A percentile compares a stretch with the other conserved stretches of the same genome.
Conservation (phyloP, 92 coral and sea anemone genomes). For the Bergia sp. region DNA sequence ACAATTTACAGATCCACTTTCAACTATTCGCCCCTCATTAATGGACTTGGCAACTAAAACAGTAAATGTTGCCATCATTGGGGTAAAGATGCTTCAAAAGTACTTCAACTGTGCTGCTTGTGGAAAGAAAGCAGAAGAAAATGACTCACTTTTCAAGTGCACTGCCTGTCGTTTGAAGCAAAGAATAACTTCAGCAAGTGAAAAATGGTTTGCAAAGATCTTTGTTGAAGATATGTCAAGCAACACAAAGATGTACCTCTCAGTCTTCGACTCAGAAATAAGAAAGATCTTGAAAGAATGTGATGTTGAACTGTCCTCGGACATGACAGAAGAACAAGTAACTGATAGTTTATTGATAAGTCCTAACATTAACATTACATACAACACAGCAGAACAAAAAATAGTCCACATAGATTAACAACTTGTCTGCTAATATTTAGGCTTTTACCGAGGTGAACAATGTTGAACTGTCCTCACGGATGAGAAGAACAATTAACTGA, state of each 20-base stretch:
- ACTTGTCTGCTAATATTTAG: background rate
- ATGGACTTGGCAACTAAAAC: slow-evolving; percentile 25
- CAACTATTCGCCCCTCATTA: slow-evolving; percentile 11
- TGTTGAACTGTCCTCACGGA: slow-evolving; percentile 32
- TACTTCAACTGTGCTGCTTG: slow-evolving; percentile 30
- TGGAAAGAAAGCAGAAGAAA: slow-evolving; percentile 34
- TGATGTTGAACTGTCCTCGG: slow-evolving; percentile 38
- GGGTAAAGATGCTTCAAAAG: slow-evolving; percentile 31
- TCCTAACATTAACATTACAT: slow-evolving; percentile 36
- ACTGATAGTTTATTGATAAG: slow-evolving; percentile 41
- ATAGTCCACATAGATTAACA: slow-evolving; percentile 33
- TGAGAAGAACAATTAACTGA: slow-evolving; percentile 44
- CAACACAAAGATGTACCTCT: slow-evolving; percentile 52
- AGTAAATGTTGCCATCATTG: slow-evolving; percentile 22
- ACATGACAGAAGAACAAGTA: slow-evolving; percentile 47
- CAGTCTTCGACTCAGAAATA: slow-evolving; percentile 33
- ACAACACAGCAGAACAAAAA: slow-evolving; percentile 52
- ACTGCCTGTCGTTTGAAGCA: slow-evolving; percentile 40
- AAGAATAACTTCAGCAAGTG: slow-evolving; percentile 14
- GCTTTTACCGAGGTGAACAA: slow-evolving; percentile 12
- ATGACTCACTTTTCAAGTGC: slow-evolving; percentile 46
- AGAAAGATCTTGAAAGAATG: slow-evolving; percentile 47
- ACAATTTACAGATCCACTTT: too few species aligned
- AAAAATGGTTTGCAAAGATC: slow-evolving; percentile 52
- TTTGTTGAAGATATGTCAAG: slow-evolving; percentile 48